Base-by-base conservation (phyloP, 2,888 invertebrate species). In the Ganaspis brasiliensis region DNA sequence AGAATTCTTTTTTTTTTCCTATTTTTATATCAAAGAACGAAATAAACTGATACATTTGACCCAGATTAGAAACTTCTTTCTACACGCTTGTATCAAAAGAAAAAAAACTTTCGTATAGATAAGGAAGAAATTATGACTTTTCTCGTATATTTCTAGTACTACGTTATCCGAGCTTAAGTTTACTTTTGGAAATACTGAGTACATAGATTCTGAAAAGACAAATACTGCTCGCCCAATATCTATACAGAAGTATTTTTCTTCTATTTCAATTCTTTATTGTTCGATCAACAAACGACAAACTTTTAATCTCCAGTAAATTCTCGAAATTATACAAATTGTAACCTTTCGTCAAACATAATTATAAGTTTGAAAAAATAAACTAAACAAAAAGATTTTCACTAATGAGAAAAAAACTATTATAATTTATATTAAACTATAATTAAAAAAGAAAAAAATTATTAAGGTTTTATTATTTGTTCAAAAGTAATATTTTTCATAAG, bases 11-110 rank as follows among this genome's bases (percentile, higher is more conserved):
- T n/a, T n/a, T n/a, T n/a, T n/a, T n/a, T n/a, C n/a, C n/a, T n/a
- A n/a, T n/a, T n/a, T n/a, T n/a, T n/a, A n/a, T n/a, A n/a, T n/a
- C n/a, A n/a, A n/a, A 63, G 37, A 63, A 19, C 37, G 31, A 61
- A 35, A 12, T 61, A 61, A 61, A 63, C 21, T 21, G 21, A 19
- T 24, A 21, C 40, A 21, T 40, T n/a, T n/a, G 40, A 63, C 63
- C 40, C 24, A 63, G 21, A 63, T 63, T 40, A 63, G 63, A 63
- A n/a, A 67, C n/a, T 45, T 67, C 24, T 45, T 40, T 40, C 21
- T 63, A 40, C 12, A 45, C 12, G 12, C 14, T n/a, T 35, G 16
- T 59, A 59, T 56, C 24, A 40, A 37, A 40, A n/a, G n/a, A 21
- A 67, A 24, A 67, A 45, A 52, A 19, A 16, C 52, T 52, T 9